Evolutionary conservation across 2,888 invertebrate genomes (phyloP), one percentile per base, ranked within the genome.

Genomic region (Cerastis rubricosa): DNA sequence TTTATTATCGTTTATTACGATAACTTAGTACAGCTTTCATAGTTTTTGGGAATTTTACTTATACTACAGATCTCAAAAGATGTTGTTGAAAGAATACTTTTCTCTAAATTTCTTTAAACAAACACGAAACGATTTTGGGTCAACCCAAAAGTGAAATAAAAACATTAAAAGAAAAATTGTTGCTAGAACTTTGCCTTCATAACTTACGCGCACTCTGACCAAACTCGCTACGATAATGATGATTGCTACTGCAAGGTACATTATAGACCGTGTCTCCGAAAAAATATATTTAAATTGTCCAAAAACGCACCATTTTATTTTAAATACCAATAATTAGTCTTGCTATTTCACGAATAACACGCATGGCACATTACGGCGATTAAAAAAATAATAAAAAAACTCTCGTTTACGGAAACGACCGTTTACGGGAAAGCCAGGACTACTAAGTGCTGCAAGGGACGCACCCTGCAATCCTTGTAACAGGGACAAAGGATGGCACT

Each of bases 191-290:
- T 54, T 65, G 12, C 11, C 65, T 7, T 12, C 11, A 2, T n/a
- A 47, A 95, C 95, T 95, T 95, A 96, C 95, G 89, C 94, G 94
- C 78, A 95, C 88, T 88, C 93, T 93, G 90, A 96, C 92, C 90
- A 95, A 92, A 91, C 95, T 96, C 70, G 95, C 95, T 81, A 96
- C 91, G 66, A 96, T 94, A 78, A 96, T 95, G 84, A 96, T 95
- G 80, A 96, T 89, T 80, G 96, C 95, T 90, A 96, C 95, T 61
- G 96, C 95, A 84, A 96, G 92, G 93, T 96, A 96, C 96, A 96
- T 96, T 43, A 54, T 59, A 6, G 35, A 25, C 19, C 66, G 43
- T 43, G 43, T 19, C 35, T 11, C 7, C 47, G 90, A 92, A 59
- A n/a, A 17, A n/a, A 59, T 2, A 8, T 17, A 17, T 59, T 54